These are phyloP conservation scores for Troides aeacus DNA, from an alignment of 2,888 invertebrate genomes.

Conservation along the genomic window DNA sequence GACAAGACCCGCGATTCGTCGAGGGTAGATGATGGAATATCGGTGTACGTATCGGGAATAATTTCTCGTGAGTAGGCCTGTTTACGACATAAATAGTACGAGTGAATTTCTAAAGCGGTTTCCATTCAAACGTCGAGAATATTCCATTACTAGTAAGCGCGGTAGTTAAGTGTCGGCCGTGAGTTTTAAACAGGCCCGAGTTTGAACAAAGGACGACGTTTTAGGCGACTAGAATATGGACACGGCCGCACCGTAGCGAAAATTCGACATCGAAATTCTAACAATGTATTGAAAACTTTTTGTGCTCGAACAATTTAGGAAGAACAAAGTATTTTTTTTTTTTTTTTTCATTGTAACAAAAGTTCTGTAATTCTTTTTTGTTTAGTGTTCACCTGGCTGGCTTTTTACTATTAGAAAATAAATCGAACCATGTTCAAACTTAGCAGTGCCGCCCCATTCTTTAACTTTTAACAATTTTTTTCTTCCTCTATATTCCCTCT, in stretches of 20 bases:
- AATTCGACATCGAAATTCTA: slow-evolving; percentile 42
- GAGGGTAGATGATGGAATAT: slow-evolving; percentile 68
- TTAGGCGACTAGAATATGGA: slow-evolving; percentile 1
- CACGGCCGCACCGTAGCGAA: background rate
- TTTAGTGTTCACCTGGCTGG: slow-evolving; percentile 14
- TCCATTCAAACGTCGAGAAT: slow-evolving; percentile 9
- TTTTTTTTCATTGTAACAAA: slow-evolving; percentile 7
- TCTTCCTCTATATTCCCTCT: background rate
- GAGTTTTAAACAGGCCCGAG: slow-evolving; percentile 5
- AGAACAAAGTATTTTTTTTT: slow-evolving; percentile 22
- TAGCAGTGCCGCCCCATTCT: slow-evolving; percentile 16
- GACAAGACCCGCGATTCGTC: slow-evolving; percentile 56
- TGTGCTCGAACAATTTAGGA: slow-evolving; percentile 35
- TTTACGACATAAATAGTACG: slow-evolving; percentile 44
- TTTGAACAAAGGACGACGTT: slow-evolving; percentile 15
- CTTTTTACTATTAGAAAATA: slow-evolving; percentile 23
- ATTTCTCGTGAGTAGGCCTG: slow-evolving; percentile 45
- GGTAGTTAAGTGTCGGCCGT: slow-evolving; percentile 2
- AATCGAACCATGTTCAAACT: slow-evolving; percentile 26
- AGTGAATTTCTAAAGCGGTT: slow-evolving; percentile 13
- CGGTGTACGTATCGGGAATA: slow-evolving; percentile 62
- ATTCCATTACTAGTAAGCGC: background rate
- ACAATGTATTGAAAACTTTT: slow-evolving; percentile 45
- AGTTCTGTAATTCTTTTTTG: slow-evolving; percentile 14
- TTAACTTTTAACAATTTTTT: slow-evolving; percentile 21